Evolutionary conservation across 30 jellyfish, hydroid and myxozoan genomes (phyloP), one percentile per base, ranked within the genome.

Genomic region (Cassiopea andromeda): DNA sequence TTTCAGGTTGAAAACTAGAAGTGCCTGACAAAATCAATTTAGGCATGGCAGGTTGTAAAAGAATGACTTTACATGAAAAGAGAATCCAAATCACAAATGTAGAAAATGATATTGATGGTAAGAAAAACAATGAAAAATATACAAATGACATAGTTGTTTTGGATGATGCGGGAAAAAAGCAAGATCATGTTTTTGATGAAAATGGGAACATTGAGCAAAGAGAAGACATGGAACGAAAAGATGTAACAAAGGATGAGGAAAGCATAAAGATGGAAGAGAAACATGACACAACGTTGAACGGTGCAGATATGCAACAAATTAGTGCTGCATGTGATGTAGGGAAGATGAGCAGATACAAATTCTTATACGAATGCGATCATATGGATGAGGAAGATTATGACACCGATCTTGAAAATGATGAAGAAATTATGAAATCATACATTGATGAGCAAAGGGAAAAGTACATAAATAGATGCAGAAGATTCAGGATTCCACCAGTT

Each of bases 361-460:
- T 5, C 7, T 13, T 46, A 1, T 48, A 67, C 19, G 85, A 48
- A 38, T 73, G n/a, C 60, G 93, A 85, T 2, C 72, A 69, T 2
- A 60, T 48, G 7, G 69, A 84, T 19, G 94, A 87, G 1, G 90
- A 81, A 61, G 94, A 81, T 46, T 87, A 76, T 78, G 94, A 87
- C 57, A 87, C 94, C 2, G 94, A 87, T 78, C 60, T 87, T 2
- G 94, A 87, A 67, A 19, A 64, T 80, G 94, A 87, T 12, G 86
- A 69, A 45, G 86, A 67, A 1, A 13, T 27, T 12, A 46, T 43
- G 73, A 69, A 74, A 58, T 76, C 81, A 64, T 48, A n/a, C 10
- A 58, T 87, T 45, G 90, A 87, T 7, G 94, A 87, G 86, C 90
- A 87, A 48, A 87, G 64, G 44, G 82, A 82, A n/a, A 83, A 78